These are phyloP conservation scores for Acanthosepion esculentum DNA, from an alignment of 2,888 invertebrate species.

Conservation along the genomic window DNA sequence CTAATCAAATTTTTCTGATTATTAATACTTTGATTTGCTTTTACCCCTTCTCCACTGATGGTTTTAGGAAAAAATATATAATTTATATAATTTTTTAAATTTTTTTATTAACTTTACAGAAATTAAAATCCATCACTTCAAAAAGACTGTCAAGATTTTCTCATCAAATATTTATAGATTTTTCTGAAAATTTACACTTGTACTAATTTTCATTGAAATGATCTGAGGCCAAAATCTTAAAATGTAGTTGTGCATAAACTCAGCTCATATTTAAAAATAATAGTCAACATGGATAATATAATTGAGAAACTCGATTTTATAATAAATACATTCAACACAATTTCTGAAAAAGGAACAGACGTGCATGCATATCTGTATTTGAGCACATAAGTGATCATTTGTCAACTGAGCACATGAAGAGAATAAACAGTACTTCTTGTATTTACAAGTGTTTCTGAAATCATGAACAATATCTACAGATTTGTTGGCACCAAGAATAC, in stretches of 20 bases:
- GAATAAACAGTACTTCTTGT: background rate
- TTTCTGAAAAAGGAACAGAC: too few relatives aligned
- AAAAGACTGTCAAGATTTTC: too few relatives aligned
- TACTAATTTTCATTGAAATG: background rate
- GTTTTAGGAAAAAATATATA: too few relatives aligned
- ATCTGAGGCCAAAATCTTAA: background rate
- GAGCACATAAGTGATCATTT: background rate
- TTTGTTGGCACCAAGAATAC: background rate
- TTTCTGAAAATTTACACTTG: background rate
- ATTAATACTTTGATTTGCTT: too few relatives aligned
- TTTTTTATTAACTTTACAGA: too few relatives aligned
- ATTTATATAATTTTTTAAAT: too few relatives aligned
- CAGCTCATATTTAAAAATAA: background rate
- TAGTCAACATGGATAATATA: background rate
- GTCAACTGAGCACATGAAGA: background rate
- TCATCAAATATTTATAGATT: background rate
- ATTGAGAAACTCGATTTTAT: background rate
- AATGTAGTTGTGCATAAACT: background rate
- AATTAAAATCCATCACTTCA: too few relatives aligned
- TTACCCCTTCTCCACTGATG: too few relatives aligned
- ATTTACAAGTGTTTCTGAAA: conserved; percentile 33
- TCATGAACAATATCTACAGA: conserved; percentile 21
- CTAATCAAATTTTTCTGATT: too few relatives aligned
- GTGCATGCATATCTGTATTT: background rate
- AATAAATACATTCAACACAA: too few relatives aligned